These are phyloP conservation scores for Mantis religiosa DNA, from an alignment of 2,888 invertebrate species.

Conservation along the genomic window DNA sequence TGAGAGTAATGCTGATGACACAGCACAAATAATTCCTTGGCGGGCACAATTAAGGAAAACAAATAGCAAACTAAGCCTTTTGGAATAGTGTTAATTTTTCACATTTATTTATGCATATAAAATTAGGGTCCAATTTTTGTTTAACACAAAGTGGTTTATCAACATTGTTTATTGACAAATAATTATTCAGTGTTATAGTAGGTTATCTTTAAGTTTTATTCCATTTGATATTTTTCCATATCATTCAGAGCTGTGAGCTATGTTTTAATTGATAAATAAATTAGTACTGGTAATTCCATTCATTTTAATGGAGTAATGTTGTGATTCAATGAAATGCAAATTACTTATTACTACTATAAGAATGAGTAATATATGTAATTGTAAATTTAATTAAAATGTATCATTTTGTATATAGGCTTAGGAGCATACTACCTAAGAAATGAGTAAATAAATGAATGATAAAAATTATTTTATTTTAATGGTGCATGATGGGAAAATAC, in stretches of 20 bases:
- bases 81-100: conserved; percentile 50
- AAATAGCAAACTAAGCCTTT: conserved; percentile 80
- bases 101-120: neutral
- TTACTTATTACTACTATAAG: neutral
- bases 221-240: neutral
- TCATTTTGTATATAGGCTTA: neutral
- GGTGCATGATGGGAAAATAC: too few relatives aligned
- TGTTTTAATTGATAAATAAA: neutral
- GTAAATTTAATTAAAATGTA: neutral
- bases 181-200: neutral
- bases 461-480: too few relatives aligned
- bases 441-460: too few relatives aligned
- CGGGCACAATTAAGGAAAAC: conserved; percentile 84
- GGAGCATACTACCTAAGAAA: neutral
- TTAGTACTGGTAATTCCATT: too few relatives aligned
- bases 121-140: neutral
- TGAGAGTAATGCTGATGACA: conserved; percentile 30
- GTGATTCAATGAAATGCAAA: neutral
- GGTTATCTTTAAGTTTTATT: too few relatives aligned
- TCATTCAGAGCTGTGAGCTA: neutral
- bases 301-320: neutral
- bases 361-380: neutral
- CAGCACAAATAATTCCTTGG: conserved; percentile 75
- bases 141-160: neutral
- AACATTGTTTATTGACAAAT: neutral